These are phyloP conservation scores for Bibio marci DNA, from an alignment of 2,888 invertebrate species.

Conservation along the genomic window DNA sequence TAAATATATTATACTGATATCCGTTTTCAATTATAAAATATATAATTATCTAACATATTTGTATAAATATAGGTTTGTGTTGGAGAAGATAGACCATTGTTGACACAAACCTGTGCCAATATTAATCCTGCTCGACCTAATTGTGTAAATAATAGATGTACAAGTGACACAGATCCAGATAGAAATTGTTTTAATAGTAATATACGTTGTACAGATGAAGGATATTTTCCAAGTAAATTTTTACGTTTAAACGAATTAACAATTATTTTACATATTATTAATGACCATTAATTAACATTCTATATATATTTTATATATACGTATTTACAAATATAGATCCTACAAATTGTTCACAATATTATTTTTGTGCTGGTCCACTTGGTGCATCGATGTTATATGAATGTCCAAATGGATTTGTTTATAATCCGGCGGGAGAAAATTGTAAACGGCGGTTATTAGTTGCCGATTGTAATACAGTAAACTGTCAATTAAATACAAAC, in stretches of 20 bases:
- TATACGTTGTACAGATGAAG: conserved; percentile 6
- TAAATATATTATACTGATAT: not conserved
- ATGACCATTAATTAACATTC: not conserved
- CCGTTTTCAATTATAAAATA: not conserved
- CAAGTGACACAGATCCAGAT: not conserved
- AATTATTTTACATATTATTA: too few species aligned
- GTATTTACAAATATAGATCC: too few species aligned
- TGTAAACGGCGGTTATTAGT: conserved; percentile 4
- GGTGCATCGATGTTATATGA: conserved; percentile 6
- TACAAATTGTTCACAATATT: conserved; percentile 7
- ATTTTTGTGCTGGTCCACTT: conserved; percentile 5
- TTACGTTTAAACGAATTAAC: not conserved
- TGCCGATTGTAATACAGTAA: conserved; percentile 5
- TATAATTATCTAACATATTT: not conserved
- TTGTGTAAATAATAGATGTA: not conserved
- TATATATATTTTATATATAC: not conserved
- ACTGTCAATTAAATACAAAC: conserved; percentile 3
- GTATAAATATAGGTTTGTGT: not conserved
- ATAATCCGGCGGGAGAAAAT: conserved; percentile 4
- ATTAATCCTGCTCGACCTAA: not conserved
- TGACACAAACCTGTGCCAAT: not conserved
- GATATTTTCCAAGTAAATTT: conserved; percentile 7
- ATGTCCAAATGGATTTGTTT: conserved; percentile 6
- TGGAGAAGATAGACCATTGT: not conserved
- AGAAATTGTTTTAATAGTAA: not conserved